Conservation (phyloP, 1,140 invertebrate genomes). For the Notospermus geniculatus region DNA sequence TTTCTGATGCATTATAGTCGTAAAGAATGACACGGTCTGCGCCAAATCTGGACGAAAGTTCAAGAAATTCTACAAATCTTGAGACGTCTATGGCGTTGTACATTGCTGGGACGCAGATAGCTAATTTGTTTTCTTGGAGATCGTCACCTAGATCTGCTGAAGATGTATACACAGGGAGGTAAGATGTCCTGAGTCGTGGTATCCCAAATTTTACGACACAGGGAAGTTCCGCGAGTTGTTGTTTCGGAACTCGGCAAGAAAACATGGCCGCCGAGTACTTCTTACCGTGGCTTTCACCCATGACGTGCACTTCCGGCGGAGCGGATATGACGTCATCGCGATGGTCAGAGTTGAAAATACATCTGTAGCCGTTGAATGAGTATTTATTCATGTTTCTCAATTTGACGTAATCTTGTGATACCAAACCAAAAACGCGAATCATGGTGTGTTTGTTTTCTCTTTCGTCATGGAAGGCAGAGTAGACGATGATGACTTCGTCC, state of each 20-base stretch:
- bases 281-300: conserved; percentile 32
- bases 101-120: conserved; percentile 31
- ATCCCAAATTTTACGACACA: not conserved
- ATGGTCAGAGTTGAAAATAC: no score
- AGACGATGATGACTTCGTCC: no score
- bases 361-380: no score
- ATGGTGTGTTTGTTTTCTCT: no score
- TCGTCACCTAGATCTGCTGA: not conserved
- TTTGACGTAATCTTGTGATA: no score
- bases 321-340: no score
- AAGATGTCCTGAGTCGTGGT: not conserved
- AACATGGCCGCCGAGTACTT: conserved; percentile 25
- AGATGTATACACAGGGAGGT: not conserved
- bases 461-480: no score
- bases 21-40: conserved; percentile 29
- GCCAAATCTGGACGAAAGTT: conserved; percentile 25
- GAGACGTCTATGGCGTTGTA: conserved; percentile 18
- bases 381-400: no score
- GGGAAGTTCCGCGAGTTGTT: not conserved
- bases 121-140: conserved; percentile 14
- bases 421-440: no score
- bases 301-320: conserved; percentile 19
- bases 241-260: conserved; percentile 18
- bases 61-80: conserved; percentile 29
- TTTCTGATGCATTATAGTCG: conserved; percentile 13